These are phyloP conservation scores for Actinostola sp. DNA, from an alignment of 92 coral and sea anemone species.

Conservation along the genomic window DNA sequence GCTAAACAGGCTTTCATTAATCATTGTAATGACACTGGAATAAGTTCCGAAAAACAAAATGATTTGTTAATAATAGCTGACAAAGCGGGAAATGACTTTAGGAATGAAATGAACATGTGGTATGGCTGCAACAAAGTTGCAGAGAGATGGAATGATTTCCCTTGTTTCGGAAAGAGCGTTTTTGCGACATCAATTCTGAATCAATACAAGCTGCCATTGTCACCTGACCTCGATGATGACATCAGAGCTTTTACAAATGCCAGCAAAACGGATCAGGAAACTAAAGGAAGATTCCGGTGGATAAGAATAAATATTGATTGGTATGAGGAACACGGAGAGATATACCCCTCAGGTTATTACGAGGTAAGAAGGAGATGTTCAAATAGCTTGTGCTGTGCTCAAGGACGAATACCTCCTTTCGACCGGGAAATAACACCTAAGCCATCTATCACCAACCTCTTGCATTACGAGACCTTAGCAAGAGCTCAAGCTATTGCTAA, in stretches of 20 bases:
- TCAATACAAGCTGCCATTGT: slow-evolving; percentile 37
- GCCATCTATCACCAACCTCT: slow-evolving; percentile 41
- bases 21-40: slow-evolving; percentile 23
- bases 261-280: slow-evolving; percentile 26
- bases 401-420: slow-evolving; percentile 42
- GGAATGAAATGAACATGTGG: slow-evolving; percentile 60
- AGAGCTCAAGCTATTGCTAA: not conserved
- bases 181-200: slow-evolving; percentile 33
- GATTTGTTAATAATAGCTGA: slow-evolving; percentile 10
- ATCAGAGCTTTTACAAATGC: slow-evolving; percentile 43
- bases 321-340: slow-evolving; percentile 39
- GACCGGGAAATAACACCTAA: slow-evolving; percentile 32
- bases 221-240: slow-evolving; percentile 46
- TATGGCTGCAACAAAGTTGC: slow-evolving; percentile 28
- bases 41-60: slow-evolving; percentile 15
- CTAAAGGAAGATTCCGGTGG: slow-evolving; percentile 31
- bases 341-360: slow-evolving; percentile 43
- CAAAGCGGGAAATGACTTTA: slow-evolving; percentile 38
- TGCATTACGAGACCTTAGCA: slow-evolving; percentile 33
- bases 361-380: slow-evolving; percentile 43
- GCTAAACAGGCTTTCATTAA: slow-evolving; percentile 23
- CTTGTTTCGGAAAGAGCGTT: slow-evolving; percentile 42
- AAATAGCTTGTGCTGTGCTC: slow-evolving; percentile 34
- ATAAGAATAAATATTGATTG: slow-evolving; percentile 28
- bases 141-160: slow-evolving; percentile 50